Evolutionary conservation across 2,113 vertebrate species (phyloP).

Genomic region (Sclerurus mexicanus): DNA sequence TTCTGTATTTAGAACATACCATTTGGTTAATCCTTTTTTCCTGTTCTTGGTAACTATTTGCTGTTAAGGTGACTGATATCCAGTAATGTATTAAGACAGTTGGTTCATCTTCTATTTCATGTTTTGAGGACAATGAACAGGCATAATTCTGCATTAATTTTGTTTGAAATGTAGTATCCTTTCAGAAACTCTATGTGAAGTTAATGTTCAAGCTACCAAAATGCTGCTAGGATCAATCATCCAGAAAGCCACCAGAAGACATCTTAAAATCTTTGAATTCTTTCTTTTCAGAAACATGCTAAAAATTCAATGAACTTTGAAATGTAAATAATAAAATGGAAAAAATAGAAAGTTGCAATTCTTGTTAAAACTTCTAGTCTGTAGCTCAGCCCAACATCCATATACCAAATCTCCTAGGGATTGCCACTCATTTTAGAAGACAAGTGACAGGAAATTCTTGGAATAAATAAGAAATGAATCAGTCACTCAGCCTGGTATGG

Average conservation of each 20-base stretch:
- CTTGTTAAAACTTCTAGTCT: not conserved
- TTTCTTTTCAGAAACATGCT: not conserved
- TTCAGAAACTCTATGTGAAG: not conserved
- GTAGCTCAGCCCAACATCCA: not conserved
- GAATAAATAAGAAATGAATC: not conserved
- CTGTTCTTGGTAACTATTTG: not conserved
- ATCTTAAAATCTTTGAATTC: not conserved
- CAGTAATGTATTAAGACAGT: not conserved
- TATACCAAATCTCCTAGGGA: not conserved
- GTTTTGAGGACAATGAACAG: not conserved
- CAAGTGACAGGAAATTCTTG: not conserved
- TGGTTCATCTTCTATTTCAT: not conserved
- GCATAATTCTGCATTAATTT: not conserved
- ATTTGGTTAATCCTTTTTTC: not conserved
- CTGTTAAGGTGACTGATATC: not conserved
- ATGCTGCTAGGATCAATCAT: not conserved
- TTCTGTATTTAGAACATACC: not conserved
- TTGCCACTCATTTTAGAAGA: not conserved
- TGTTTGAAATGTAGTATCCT: not conserved
- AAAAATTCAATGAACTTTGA: not conserved
- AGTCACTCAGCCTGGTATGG: not conserved
- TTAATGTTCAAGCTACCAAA: not conserved
- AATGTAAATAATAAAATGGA: not conserved
- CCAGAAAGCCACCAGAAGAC: not conserved
- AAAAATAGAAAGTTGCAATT: not conserved